Evolutionary conservation across 2,113 vertebrate genomes (phyloP), one percentile per base, ranked within the genome.

Genomic region (Microcebus lehilahytsara): DNA sequence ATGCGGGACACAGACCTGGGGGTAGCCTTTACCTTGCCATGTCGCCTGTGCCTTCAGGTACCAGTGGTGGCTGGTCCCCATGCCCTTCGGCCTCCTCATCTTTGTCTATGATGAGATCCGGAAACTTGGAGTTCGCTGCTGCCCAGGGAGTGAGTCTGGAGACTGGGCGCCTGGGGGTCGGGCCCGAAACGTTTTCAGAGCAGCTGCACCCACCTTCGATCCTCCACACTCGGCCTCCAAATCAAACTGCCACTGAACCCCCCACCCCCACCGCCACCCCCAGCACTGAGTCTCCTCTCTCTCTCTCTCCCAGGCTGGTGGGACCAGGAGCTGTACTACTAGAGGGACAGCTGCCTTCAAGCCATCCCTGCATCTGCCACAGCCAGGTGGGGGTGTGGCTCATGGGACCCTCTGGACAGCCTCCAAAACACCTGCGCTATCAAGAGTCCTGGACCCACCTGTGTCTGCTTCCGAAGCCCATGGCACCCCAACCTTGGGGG

Each of bases 271-370:
- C 17, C 56, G 16, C 53, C 53, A 6, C 5, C 7, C 2, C 27
- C 27, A 58, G 58, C 56, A 32, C 64, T 95, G 25, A 89, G 60
- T 51, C n/a, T 81, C 78, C 17, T 64, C 6, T 49, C 20, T 89
- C 37, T 93, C 37, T 93, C 40, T 80, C 66, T 40, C 75, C 42
- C 97, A 99, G 99, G 99, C 95, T 99, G 99, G 99, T 99, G 99
- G 99, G 99, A 99, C 98, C 98, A 99, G 97, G 99, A 99, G 89
- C 98, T 99, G 88, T 99, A 99, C 97, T 99, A 99, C 94, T 99
- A 97, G 98, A 89, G 62, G 25, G 23, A n/a, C 4, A 0, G 30
- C 46, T 6, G 12, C 46, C 58, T 71, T 46, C 53, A 53, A 62
- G 30, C 71, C 62, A 51, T 78, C 42, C 19, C 58, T 60, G 42